Base-by-base conservation (phyloP, 2,797 vertebrate species). In the Oreortyx pictus region DNA sequence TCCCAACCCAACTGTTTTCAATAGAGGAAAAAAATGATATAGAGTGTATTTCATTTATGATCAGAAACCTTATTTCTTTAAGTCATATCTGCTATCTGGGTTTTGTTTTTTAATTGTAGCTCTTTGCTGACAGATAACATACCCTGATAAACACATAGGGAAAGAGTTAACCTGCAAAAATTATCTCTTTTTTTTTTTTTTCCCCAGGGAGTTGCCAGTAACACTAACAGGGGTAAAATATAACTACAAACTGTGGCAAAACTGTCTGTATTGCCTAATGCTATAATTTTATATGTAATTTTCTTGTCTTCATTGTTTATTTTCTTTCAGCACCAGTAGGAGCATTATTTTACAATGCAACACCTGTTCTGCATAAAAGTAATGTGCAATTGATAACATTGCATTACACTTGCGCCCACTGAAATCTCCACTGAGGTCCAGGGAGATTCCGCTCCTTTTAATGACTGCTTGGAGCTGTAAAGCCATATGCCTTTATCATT, bases 301-400 rank as follows among this genome's bases (percentile, higher is more conserved):
- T 31, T 41, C 56, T 64, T 84, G 50, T 77, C 56, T 82, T 2
- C 7, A 7, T 59, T 37, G n/a, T 90, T 90, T 71, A 27, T 92
- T 44, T 79, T 56, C 41, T 91, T 13, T 81, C 44, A 71, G 59
- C 37, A 88, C 57, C 31, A 81, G 67, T 71, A 92, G 66, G 57
- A 95, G 49, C 92, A 67, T 84, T 91, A 31, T 29, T 84, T 85
- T 82, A 56, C 46, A 89, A 33, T 39, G 52, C 86, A 70, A 84
- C 59, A 73, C 70, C 41, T 82, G 19, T 72, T 86, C 50, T 70
- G 29, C 78, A 37, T 79, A 29, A 83, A 82, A 78, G 29, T 60
- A 83, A 88, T 76, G 65, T 59, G 92, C 84, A 90, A 89, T 79
- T 89, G 35, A 64, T 89, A 75, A 33, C 56, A 46, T 65, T 87